A percentile compares a stretch with the other conserved stretches of the same genome.
These are phyloP conservation scores for Conus canariensis DNA, from an alignment of 2,888 invertebrate species.

Conservation along the genomic window DNA sequence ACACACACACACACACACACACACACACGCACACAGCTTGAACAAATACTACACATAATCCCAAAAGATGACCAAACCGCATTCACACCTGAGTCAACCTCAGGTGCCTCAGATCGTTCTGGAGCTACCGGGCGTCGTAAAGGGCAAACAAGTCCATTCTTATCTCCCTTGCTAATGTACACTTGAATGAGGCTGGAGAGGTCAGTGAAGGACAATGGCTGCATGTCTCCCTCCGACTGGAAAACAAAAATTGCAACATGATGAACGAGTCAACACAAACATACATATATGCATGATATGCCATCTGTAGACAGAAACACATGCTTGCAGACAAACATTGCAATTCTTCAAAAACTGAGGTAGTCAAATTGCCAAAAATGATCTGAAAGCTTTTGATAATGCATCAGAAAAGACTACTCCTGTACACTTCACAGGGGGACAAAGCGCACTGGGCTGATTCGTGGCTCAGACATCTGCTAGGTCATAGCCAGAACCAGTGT, in stretches of 20 bases:
- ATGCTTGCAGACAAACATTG: too few relatives aligned
- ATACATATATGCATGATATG: too few relatives aligned
- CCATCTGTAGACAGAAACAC: too few relatives aligned
- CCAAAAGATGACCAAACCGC: neutral
- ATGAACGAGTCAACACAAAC: neutral
- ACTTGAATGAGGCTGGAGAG: constrained; percentile 72
- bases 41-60: neutral
- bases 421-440: too few relatives aligned
- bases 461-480: too few relatives aligned
- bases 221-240: constrained; percentile 73
- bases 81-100: constrained; percentile 62
- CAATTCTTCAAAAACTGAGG: neutral
- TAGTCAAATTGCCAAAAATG: too few relatives aligned
- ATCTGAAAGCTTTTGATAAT: too few relatives aligned
- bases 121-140: constrained; percentile 68
- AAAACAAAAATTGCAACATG: neutral
- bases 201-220: constrained; percentile 69
- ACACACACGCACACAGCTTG: neutral
- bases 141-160: constrained; percentile 74
- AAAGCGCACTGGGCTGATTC: too few relatives aligned
- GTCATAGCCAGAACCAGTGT: too few relatives aligned
- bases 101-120: constrained; percentile 59
- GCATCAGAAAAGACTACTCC: too few relatives aligned
- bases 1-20: neutral
- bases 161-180: constrained; percentile 70